Conservation (phyloP, 1,140 invertebrate species). For the Diabrotica virgifera region DNA sequence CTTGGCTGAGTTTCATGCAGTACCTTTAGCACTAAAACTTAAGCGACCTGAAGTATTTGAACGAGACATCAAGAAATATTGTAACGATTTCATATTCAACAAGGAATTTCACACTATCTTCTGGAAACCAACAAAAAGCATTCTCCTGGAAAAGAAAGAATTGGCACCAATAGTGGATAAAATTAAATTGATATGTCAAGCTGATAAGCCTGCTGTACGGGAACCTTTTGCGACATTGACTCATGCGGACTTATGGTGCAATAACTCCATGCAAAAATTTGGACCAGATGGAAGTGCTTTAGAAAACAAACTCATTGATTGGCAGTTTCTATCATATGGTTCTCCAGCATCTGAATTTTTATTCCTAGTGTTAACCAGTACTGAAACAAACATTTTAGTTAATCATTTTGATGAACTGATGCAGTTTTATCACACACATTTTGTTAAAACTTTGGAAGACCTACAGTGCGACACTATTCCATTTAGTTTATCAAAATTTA, state of each 20-base stretch:
- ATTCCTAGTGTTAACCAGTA: conserved; percentile 55
- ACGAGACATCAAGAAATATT: conserved; percentile 39
- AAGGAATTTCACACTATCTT: background rate
- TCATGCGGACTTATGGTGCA: conserved; percentile 62
- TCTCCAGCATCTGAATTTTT: conserved; percentile 54
- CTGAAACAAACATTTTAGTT: conserved; percentile 42
- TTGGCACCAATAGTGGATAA: conserved; percentile 25
- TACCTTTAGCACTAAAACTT: conserved; percentile 50
- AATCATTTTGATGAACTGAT: conserved; percentile 48
- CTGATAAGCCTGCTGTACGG: conserved; percentile 8
- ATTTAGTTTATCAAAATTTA: conserved; percentile 12
- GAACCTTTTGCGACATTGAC: conserved; percentile 53
- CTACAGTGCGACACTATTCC: conserved; percentile 12
- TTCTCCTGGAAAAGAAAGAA: conserved; percentile 37
- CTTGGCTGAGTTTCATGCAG: conserved; percentile 54
- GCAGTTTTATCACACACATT: conserved; percentile 48
- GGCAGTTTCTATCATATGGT: conserved; percentile 55
- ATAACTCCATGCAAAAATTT: conserved; percentile 55
- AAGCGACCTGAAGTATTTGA: conserved; percentile 51
- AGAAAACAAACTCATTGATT: conserved; percentile 60
- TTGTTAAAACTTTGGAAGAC: conserved; percentile 19
- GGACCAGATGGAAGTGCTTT: conserved; percentile 39
- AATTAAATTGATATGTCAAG: background rate
- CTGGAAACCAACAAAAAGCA: background rate
- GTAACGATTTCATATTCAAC: conserved; percentile 23